A percentile compares a stretch with the other conserved stretches of the same genome.
phyloP scores from a whole-genome alignment of 1,140 invertebrate genomes.

The Pogonomyrmex barbatus region DNA sequence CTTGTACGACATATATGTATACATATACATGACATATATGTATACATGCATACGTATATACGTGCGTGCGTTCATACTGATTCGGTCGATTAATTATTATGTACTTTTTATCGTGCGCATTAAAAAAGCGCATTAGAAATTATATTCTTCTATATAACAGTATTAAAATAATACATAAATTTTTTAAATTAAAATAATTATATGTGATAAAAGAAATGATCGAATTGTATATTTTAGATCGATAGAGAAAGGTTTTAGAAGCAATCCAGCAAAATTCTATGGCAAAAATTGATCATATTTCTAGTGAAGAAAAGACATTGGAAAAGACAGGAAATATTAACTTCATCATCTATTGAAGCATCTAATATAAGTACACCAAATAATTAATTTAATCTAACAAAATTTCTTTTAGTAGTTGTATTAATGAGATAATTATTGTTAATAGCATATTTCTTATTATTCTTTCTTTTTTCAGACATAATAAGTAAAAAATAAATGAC shows the following conservation, averaged over 20 bases:
- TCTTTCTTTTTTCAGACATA: background rate
- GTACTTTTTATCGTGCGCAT: no score
- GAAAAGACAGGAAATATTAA: background rate
- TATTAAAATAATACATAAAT: no score
- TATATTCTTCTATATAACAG: no score
- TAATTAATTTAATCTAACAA: background rate
- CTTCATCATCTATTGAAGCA: background rate
- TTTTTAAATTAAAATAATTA: background rate
- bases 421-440: background rate
- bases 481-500: background rate
- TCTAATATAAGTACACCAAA: background rate
- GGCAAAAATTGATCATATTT: constrained; percentile 6
- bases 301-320: background rate
- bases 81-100: no score
- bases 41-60: no score
- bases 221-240: background rate
- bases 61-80: no score
- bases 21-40: no score
- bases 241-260: background rate
- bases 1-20: no score
- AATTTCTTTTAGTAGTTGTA: background rate
- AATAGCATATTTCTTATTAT: background rate
- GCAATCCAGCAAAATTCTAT: background rate
- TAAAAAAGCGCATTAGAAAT: no score
- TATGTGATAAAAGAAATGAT: background rate